Evolutionary conservation across 2,797 vertebrate species (phyloP).

Genomic region (Telmatherina bonti): DNA sequence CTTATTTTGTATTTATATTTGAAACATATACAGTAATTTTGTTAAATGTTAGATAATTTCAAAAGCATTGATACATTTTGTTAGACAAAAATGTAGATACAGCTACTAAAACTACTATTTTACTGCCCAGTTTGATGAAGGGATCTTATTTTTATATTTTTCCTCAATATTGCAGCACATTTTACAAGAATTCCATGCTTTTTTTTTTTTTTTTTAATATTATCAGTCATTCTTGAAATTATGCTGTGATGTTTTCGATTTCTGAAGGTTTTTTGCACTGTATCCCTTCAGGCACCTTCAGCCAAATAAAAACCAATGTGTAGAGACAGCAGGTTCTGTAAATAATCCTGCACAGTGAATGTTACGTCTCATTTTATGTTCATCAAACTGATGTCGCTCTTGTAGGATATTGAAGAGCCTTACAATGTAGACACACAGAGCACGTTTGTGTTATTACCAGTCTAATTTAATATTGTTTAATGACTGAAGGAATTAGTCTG

Average conservation of each 20-base stretch:
- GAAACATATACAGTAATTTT: conserved; percentile 3
- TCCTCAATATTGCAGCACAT: not conserved
- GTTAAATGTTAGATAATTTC: conserved; percentile 10
- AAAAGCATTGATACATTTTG: conserved; percentile 32
- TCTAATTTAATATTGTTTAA: conserved; percentile 4
- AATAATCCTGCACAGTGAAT: conserved; percentile 21
- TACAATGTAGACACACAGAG: not conserved
- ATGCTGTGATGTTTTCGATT: not conserved
- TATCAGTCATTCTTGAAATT: not conserved
- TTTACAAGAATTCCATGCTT: not conserved
- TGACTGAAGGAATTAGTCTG: conserved; percentile 1
- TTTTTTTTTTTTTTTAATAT: not conserved
- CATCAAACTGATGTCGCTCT: conserved; percentile 11
- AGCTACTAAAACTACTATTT: conserved; percentile 29
- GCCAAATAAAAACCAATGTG: conserved; percentile 9
- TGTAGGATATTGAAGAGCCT: conserved; percentile 3
- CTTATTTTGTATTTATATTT: conserved; percentile 5
- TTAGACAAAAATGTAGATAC: conserved; percentile 17
- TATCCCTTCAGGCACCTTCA: conserved; percentile 6
- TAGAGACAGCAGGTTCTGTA: conserved; percentile 9
- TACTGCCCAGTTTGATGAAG: conserved; percentile 1
- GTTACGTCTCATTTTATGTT: conserved; percentile 14
- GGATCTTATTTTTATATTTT: not conserved
- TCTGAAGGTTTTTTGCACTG: conserved; percentile 2
- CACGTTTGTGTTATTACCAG: not conserved